A percentile compares a stretch with the other conserved stretches of the same genome.
Evolutionary conservation across 64 coral and sea anemone species (phyloP).

Genomic region (Montipora efflorescens): DNA sequence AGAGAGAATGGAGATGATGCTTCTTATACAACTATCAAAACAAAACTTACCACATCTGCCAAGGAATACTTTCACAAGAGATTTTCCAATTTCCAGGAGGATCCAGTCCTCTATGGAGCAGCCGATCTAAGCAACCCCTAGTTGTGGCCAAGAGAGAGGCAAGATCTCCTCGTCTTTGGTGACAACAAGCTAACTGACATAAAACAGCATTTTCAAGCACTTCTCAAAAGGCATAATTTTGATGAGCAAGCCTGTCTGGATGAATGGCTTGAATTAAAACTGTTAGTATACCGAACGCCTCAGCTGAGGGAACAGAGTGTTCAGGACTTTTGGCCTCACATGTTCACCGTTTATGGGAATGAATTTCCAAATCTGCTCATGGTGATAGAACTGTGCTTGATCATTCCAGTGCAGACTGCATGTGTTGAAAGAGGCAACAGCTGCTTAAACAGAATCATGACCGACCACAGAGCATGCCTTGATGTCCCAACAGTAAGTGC

Average conservation of each 20-base stretch:
- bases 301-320: conserved; percentile 7
- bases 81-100: too few relatives aligned
- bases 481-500: conserved; percentile 34
- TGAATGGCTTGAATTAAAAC: too few relatives aligned
- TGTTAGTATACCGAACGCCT: not conserved
- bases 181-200: too few relatives aligned
- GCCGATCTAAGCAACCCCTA: too few relatives aligned
- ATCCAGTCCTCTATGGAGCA: too few relatives aligned
- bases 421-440: conserved; percentile 34
- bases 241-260: too few relatives aligned
- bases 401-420: conserved; percentile 43
- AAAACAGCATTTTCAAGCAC: not conserved
- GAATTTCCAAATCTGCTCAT: conserved; percentile 41
- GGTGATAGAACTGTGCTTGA: conserved; percentile 27
- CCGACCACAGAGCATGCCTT: conserved; percentile 34
- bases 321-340: conserved; percentile 14
- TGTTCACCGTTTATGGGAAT: conserved; percentile 9
- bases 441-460: conserved; percentile 54
- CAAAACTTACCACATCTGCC: too few relatives aligned
- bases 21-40: too few relatives aligned
- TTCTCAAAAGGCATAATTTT: not conserved
- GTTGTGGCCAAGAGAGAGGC: too few relatives aligned
- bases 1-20: too few relatives aligned
- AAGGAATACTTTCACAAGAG: too few relatives aligned
- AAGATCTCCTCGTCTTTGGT: too few relatives aligned